Evolutionary conservation across 2,113 vertebrate species (phyloP).

Genomic region (Montifringilla adamsi): DNA sequence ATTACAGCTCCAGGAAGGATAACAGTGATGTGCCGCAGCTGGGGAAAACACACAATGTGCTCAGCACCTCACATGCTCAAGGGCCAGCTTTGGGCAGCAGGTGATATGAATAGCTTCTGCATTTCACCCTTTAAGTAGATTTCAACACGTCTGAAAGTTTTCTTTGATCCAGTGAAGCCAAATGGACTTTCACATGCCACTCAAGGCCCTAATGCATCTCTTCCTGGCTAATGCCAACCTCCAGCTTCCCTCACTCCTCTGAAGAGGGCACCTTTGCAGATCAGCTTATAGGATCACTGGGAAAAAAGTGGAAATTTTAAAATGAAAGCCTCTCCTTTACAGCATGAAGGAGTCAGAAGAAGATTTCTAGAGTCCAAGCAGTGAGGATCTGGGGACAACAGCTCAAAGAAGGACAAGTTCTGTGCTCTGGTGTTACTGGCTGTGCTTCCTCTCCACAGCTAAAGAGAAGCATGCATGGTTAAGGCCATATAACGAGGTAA

Average conservation of each 20-base stretch:
- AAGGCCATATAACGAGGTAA: fast-evolving
- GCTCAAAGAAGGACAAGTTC: not conserved
- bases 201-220: not conserved
- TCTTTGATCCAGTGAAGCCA: not conserved
- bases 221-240: not conserved
- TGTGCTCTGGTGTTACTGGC: not conserved
- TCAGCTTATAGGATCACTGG: not conserved
- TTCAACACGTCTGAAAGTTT: not conserved
- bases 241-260: not conserved
- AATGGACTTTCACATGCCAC: not conserved
- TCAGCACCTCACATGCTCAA: not conserved
- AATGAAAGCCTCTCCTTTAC: not conserved
- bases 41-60: not conserved
- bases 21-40: not conserved
- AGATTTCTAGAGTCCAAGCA: not conserved
- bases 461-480: not conserved
- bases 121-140: not conserved
- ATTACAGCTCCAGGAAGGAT: not conserved
- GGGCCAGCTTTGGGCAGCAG: not conserved
- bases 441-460: not conserved
- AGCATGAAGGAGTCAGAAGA: not conserved
- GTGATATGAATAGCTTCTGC: not conserved
- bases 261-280: not conserved
- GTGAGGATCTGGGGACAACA: not conserved
- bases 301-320: not conserved